Evolutionary conservation across 2,797 vertebrate species (phyloP).

Genomic region (Hoplostethus mediterraneus): DNA sequence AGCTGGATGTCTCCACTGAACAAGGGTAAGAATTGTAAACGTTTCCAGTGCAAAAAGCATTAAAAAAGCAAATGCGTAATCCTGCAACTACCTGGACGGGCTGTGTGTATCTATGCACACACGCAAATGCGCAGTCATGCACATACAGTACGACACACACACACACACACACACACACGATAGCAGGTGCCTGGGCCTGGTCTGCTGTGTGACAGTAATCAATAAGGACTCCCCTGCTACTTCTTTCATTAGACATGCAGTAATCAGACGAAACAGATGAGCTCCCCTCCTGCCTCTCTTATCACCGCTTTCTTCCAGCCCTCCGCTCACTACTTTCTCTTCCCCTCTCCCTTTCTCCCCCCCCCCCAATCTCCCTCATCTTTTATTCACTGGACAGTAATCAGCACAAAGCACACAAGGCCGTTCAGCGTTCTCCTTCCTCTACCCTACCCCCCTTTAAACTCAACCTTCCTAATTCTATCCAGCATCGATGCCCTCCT

Average conservation of each 20-base stretch:
- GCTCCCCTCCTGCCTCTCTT: slow-evolving; percentile 22
- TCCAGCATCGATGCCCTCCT: background rate
- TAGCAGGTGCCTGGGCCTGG: slow-evolving; percentile 36
- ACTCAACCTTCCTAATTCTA: slow-evolving; percentile 12
- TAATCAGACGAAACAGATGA: slow-evolving; percentile 54
- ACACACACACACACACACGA: background rate
- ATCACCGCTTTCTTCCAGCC: slow-evolving; percentile 14
- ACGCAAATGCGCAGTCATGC: background rate
- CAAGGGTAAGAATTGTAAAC: no score
- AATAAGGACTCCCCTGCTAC: slow-evolving; percentile 51
- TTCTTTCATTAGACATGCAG: slow-evolving; percentile 56
- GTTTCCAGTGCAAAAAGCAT: no score
- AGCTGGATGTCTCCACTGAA: no score
- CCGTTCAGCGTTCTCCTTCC: background rate
- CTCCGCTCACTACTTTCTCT: no score
- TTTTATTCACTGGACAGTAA: slow-evolving; percentile 51
- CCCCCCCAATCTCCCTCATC: slow-evolving; percentile 9
- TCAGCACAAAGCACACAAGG: slow-evolving; percentile 20
- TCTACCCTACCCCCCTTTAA: slow-evolving; percentile 2
- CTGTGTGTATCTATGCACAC: slow-evolving; percentile 87
- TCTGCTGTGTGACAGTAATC: slow-evolving; percentile 55
- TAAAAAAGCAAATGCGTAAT: background rate
- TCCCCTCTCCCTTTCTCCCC: slow-evolving; percentile 1
- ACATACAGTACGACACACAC: no score
- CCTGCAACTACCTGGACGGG: slow-evolving; percentile 70